Evolutionary conservation across 2,113 vertebrate species (phyloP), one percentile per base, ranked within the genome.

Genomic region (Mesocricetus auratus): DNA sequence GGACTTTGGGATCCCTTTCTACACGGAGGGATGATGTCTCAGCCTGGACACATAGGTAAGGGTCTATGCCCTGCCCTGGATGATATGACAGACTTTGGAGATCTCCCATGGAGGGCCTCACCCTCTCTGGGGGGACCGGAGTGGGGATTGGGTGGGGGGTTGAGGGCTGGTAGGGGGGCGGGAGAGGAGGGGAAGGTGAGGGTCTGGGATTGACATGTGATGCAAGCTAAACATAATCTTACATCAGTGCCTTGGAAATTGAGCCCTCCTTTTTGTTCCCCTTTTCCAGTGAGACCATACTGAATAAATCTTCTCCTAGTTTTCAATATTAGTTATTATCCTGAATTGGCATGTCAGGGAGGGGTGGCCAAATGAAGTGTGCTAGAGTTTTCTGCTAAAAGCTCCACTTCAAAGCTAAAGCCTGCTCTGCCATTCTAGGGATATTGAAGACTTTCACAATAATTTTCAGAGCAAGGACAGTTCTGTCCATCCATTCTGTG

Each of bases 401-500:
- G 31, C 11, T 68, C 64, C 7, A 47, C 10, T 68, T n/a, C 83
- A 36, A 53, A 33, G 39, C 64, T 45, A 86, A 73, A 94, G 92
- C 42, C 4, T 92, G 77, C 45, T 82, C 53, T 42, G 39, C 45
- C 60, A 87, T 89, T 89, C 89, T 66, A 79, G n/a, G 3, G 88
- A 11, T 94, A 7, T 53, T 95, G 64, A 64, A 9, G 19, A 77
- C 78, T 77, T 96, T 90, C n/a, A 83, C 66, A 83, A 36, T 96
- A 91, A 89, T 89, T 69, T 86, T 96, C 68, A 89, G 26, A 95
- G 29, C 22, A 75, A 86, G 66, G 86, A 15, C 42, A 88, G 92
- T 93, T 31, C 50, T 24, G 53, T 50, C 58, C 83, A 89, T 33
- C 26, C 71, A 74, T 62, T 91, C 45, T 86, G 24, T 42, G 42